Evolutionary conservation across 2,113 vertebrate genomes (phyloP).

Genomic region (Notechis scutatus): DNA sequence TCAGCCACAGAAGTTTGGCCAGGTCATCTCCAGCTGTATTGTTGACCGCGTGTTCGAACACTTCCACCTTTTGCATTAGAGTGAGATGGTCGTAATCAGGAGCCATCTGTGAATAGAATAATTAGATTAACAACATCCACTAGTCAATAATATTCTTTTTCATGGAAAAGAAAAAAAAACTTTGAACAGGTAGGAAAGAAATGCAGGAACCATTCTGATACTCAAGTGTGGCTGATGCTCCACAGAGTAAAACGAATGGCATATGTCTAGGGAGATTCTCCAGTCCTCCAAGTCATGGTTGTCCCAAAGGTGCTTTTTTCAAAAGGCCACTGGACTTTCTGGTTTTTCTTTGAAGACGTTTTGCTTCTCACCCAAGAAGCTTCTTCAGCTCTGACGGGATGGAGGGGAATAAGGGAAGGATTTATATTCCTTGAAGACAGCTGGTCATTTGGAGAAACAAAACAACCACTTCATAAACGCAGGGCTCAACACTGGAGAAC

Average conservation of each 20-base stretch:
- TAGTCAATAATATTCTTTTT: background rate
- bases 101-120: slow-evolving; percentile 81
- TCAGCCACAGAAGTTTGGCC: slow-evolving; percentile 95
- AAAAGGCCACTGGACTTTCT: no score
- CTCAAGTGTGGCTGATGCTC: background rate
- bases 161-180: background rate
- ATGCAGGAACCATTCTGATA: background rate
- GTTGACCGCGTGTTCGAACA: slow-evolving; percentile 97
- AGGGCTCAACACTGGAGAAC: no score
- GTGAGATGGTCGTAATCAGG: slow-evolving; percentile 98
- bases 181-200: background rate
- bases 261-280: no score
- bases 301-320: no score
- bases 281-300: no score
- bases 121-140: background rate
- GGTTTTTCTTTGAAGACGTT: no score
- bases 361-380: no score
- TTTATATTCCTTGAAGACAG: no score
- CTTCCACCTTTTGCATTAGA: slow-evolving; percentile 98
- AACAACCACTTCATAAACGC: no score
- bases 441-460: no score
- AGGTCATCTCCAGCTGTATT: slow-evolving; percentile 97
- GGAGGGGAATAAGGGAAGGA: no score
- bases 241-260: background rate
- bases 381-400: no score